These are phyloP conservation scores for Scophthalmus maximus DNA, from an alignment of 2,113 vertebrate species.

Conservation along the genomic window DNA sequence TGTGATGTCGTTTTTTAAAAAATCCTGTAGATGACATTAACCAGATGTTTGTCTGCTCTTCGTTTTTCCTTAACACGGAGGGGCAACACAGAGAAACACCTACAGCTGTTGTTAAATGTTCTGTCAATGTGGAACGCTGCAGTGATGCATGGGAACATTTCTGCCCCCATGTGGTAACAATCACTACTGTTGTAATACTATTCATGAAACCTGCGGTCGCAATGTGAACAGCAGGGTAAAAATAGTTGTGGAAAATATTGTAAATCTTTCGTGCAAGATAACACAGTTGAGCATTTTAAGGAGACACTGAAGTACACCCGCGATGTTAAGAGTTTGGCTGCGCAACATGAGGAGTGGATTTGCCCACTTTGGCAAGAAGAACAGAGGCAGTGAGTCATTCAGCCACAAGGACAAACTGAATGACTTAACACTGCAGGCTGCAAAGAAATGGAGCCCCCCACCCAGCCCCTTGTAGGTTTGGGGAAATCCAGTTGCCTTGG, in stretches of 20 bases:
- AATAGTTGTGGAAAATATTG: neutral
- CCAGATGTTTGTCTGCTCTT: constrained; percentile 68
- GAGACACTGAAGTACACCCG: neutral
- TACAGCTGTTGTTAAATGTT: constrained; percentile 23
- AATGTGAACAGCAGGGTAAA: neutral
- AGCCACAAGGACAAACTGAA: neutral
- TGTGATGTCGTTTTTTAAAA: constrained; percentile 47
- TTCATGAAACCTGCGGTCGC: neutral
- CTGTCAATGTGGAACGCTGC: neutral
- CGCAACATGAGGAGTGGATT: constrained; percentile 12
- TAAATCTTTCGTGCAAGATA: neutral
- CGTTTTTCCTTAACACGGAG: constrained; percentile 39
- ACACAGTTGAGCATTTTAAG: neutral
- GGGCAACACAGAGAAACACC: constrained; percentile 10
- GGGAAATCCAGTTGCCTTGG: neutral
- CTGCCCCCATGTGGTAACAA: constrained; percentile 60
- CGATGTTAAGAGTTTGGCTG: neutral
- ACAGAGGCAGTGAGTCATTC: constrained; percentile 36
- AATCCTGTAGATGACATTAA: constrained; percentile 59
- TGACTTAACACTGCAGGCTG: neutral
- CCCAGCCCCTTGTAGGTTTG: neutral
- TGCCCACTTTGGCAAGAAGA: constrained; percentile 30
- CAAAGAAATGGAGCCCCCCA: neutral
- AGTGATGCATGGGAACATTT: neutral
- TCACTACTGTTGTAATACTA: constrained; percentile 10